These are phyloP conservation scores for Drosophila punjabiensis DNA, from an alignment of 1,140 invertebrate species.

Conservation along the genomic window DNA sequence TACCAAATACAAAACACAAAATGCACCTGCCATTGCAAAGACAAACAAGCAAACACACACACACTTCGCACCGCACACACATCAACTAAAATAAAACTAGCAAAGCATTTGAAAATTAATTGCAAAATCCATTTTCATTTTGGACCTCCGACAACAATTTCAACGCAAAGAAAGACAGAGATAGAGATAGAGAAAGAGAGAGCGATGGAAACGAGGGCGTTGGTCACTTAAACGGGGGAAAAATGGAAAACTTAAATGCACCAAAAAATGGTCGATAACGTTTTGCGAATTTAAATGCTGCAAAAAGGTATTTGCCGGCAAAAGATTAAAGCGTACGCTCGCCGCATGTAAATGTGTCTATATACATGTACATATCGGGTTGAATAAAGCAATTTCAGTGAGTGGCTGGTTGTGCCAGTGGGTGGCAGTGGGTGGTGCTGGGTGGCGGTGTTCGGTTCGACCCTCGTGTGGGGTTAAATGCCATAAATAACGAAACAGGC, in stretches of 20 bases:
- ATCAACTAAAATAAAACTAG: constrained; percentile 11
- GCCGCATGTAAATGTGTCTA: constrained; percentile 14
- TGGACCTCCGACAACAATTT: constrained; percentile 64
- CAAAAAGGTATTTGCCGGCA: constrained; percentile 65
- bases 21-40: constrained; percentile 16
- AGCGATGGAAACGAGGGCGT: constrained; percentile 12
- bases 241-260: constrained; percentile 68
- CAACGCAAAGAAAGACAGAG: neutral
- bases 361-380: constrained; percentile 5
- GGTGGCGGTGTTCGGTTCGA: constrained; percentile 25
- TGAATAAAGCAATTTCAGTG: constrained; percentile 69
- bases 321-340: constrained; percentile 71
- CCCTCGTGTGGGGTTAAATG: constrained; percentile 67
- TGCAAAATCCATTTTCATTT: constrained; percentile 38
- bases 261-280: constrained; percentile 42
- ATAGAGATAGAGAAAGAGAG: neutral
- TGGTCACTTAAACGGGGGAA: constrained; percentile 52
- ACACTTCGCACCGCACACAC: neutral
- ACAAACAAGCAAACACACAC: constrained; percentile 1
- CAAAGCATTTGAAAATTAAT: constrained; percentile 43
- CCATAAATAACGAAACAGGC: constrained; percentile 80
- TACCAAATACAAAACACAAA: constrained; percentile 6
- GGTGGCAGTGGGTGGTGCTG: constrained; percentile 37
- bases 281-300: constrained; percentile 62
- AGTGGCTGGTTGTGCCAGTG: constrained; percentile 42